Conservation (phyloP, 37 sponge, comb jelly and placozoan species). For the Crambe crambe region DNA sequence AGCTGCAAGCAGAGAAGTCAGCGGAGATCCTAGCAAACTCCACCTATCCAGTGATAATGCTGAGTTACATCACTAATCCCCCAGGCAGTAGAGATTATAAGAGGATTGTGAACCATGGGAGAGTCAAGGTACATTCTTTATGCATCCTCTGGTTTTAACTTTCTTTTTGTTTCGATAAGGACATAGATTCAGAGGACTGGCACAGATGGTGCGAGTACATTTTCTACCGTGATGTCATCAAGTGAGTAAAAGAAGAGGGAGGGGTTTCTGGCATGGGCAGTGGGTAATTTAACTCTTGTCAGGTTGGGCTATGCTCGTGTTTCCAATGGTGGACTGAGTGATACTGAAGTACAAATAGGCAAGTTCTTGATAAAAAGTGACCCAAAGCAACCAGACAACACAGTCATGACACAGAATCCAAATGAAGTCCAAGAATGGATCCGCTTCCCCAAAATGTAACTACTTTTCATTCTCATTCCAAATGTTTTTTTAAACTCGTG, state of each 20-base stretch:
- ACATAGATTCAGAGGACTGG: constrained; percentile 55
- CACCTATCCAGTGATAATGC: constrained; percentile 20
- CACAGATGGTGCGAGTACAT: constrained; percentile 62
- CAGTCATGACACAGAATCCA: constrained; percentile 11
- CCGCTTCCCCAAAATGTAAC: constrained; percentile 58
- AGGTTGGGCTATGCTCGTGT: constrained; percentile 43
- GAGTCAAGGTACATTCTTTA: constrained; percentile 28
- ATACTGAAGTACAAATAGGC: constrained; percentile 62
- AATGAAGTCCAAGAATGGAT: constrained; percentile 30
- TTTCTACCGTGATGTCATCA: constrained; percentile 60
- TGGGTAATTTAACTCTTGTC: too few relatives aligned
- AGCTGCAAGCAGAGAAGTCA: constrained; percentile 32
- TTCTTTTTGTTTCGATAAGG: too few relatives aligned
- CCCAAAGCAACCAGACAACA: constrained; percentile 38
- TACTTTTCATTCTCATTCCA: not conserved
- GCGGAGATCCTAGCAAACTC: constrained; percentile 15
- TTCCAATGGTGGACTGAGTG: constrained; percentile 44
- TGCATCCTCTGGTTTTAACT: too few relatives aligned
- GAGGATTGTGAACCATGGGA: constrained; percentile 14
- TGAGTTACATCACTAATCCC: constrained; percentile 37
- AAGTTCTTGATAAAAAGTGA: constrained; percentile 50
- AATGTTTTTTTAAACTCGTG: not conserved
- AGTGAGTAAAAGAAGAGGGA: constrained; percentile 10
- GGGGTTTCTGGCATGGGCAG: not conserved
- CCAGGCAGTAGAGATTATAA: constrained; percentile 32